These are phyloP conservation scores for Stratiomys singularior DNA, from an alignment of 2,888 invertebrate species.

Conservation along the genomic window DNA sequence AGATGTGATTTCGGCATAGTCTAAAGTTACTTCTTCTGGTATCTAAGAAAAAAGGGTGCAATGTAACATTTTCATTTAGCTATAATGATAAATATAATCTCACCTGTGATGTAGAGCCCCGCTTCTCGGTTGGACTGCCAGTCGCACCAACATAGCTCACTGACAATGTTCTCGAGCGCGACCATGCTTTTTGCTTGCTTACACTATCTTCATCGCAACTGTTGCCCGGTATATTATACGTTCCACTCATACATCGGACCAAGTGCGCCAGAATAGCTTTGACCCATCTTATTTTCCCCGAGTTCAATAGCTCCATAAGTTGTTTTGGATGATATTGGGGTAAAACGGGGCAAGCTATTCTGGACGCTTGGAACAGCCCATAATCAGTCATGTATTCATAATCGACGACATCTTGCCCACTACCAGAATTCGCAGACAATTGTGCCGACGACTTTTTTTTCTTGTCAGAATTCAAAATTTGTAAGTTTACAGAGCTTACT, in stretches of 20 bases:
- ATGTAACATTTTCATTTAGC: background rate
- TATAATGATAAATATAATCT: constrained; percentile 52
- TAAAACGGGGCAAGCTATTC: constrained; percentile 95
- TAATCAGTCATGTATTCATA: constrained; percentile 92
- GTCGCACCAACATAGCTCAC: constrained; percentile 85
- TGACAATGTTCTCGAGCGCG: constrained; percentile 87
- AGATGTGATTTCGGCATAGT: constrained; percentile 96
- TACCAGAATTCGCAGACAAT: constrained; percentile 58
- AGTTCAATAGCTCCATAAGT: constrained; percentile 96
- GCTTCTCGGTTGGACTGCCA: constrained; percentile 80
- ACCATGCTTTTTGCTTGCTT: constrained; percentile 80
- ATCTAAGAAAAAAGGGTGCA: constrained; percentile 66
- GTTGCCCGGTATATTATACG: constrained; percentile 68
- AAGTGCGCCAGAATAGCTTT: constrained; percentile 98
- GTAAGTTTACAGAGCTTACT: constrained; percentile 85
- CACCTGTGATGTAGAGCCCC: constrained; percentile 78
- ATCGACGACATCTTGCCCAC: constrained; percentile 65
- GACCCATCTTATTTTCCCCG: constrained; percentile 97
- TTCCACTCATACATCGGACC: constrained; percentile 80
- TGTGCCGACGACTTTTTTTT: constrained; percentile 69
- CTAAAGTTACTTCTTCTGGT: constrained; percentile 87
- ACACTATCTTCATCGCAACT: constrained; percentile 71
- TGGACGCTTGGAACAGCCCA: constrained; percentile 95
- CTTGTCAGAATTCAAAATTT: constrained; percentile 79
- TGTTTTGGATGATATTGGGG: constrained; percentile 99